These are phyloP conservation scores for Calidris pygmaea DNA, from an alignment of 2,113 vertebrate genomes.

Conservation along the genomic window DNA sequence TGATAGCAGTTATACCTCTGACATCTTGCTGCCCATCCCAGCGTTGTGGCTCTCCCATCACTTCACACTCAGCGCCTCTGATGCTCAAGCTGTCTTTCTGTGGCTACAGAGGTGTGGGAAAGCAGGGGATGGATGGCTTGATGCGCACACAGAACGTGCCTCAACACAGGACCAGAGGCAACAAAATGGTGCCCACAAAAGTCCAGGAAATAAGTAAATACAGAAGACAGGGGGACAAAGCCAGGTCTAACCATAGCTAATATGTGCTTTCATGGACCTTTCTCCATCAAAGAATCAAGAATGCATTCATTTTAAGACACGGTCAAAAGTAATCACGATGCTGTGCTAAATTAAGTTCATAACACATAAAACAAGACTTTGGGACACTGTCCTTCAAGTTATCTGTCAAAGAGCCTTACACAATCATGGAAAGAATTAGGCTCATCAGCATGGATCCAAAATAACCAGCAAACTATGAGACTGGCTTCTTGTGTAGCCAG, in stretches of 20 bases:
- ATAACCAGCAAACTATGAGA: neutral
- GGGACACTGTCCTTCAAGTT: neutral
- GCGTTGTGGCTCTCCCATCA: neutral
- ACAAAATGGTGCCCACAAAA: neutral
- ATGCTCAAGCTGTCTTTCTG: neutral
- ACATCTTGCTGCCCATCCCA: neutral
- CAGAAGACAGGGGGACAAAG: neutral
- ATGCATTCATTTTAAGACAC: neutral
- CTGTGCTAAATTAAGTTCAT: neutral
- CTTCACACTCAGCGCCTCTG: neutral
- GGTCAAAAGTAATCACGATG: neutral
- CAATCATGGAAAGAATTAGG: neutral
- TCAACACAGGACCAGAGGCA: neutral
- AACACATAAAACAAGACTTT: neutral
- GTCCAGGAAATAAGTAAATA: neutral
- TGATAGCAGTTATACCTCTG: neutral
- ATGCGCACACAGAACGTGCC: accelerated
- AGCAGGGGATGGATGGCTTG: neutral
- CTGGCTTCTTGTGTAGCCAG: neutral
- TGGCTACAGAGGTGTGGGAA: neutral
- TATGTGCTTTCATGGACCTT: neutral
- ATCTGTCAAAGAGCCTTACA: neutral
- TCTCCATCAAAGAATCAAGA: neutral
- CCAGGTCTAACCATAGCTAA: neutral
- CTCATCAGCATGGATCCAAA: neutral